These are phyloP conservation scores for Lota lota DNA, from an alignment of 2,113 vertebrate genomes.

Conservation along the genomic window DNA sequence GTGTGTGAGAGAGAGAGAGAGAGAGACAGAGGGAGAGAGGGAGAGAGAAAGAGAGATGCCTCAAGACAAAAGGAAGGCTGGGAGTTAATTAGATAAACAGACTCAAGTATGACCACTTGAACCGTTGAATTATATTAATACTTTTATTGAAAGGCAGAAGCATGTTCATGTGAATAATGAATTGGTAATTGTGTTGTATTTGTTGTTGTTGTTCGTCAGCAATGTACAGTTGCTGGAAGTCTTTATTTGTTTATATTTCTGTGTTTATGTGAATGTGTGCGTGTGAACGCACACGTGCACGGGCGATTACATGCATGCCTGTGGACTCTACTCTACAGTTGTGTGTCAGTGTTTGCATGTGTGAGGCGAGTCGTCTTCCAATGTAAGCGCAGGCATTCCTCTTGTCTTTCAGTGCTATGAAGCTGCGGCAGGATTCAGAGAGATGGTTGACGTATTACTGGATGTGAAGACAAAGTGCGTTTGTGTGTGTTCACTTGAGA, in stretches of 20 bases:
- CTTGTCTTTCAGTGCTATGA: too few species aligned
- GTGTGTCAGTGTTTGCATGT: neutral
- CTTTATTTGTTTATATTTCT: too few species aligned
- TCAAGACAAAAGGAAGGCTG: conserved; percentile 55
- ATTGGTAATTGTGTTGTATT: neutral
- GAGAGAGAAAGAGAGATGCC: conserved; percentile 12
- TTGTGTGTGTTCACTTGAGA: neutral
- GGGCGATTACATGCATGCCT: neutral
- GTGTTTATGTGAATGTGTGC: too few species aligned
- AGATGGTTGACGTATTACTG: too few species aligned
- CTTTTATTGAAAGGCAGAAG: too few species aligned
- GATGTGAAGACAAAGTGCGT: neutral
- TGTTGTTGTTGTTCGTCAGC: neutral
- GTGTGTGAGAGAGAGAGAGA: conserved; percentile 18
- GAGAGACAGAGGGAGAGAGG: neutral
- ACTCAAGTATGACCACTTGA: too few species aligned
- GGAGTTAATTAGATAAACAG: conserved; percentile 15
- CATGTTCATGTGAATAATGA: conserved; percentile 11
- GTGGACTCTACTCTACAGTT: neutral
- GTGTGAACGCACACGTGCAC: neutral
- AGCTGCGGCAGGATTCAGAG: too few species aligned
- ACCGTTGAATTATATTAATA: too few species aligned
- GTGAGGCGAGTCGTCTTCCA: too few species aligned
- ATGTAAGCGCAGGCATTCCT: too few species aligned
- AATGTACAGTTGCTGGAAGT: too few species aligned